Evolutionary conservation across 2,797 vertebrate species (phyloP).

Genomic region (Merluccius polli): DNA sequence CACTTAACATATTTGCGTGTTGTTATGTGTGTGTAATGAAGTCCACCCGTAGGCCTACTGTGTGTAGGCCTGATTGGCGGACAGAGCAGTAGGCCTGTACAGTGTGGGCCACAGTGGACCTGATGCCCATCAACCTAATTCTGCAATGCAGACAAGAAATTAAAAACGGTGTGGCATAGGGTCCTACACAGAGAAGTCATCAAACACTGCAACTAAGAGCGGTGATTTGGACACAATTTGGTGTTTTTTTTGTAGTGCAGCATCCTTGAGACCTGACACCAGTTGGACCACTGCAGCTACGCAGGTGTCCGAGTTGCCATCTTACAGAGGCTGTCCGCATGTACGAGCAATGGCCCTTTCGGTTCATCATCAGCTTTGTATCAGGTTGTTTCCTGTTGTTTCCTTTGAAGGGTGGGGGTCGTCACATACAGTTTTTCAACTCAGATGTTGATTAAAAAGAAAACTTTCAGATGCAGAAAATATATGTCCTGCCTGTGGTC

Average conservation of each 20-base stretch:
- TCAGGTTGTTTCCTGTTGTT: background rate
- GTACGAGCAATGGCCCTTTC: background rate
- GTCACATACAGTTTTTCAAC: background rate
- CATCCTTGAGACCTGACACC: background rate
- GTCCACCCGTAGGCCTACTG: background rate
- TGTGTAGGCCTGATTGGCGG: background rate
- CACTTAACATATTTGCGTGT: background rate
- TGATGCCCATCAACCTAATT: slow-evolving; percentile 48
- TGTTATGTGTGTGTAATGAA: background rate
- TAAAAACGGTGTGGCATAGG: slow-evolving; percentile 33
- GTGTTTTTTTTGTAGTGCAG: background rate
- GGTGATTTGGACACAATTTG: background rate
- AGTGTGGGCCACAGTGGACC: slow-evolving; percentile 39
- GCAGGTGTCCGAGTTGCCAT: background rate
- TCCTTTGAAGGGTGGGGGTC: background rate
- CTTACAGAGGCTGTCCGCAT: background rate
- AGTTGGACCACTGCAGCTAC: background rate
- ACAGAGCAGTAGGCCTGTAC: slow-evolving; percentile 35
- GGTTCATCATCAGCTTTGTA: background rate
- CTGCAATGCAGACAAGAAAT: slow-evolving; percentile 58
- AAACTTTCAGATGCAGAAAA: background rate
- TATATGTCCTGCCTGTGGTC: background rate
- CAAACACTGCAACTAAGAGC: background rate
- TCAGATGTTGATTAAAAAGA: background rate
- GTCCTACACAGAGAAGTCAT: background rate